Conservation (phyloP, 1,140 invertebrate genomes). For the Oryctes rhinoceros region DNA sequence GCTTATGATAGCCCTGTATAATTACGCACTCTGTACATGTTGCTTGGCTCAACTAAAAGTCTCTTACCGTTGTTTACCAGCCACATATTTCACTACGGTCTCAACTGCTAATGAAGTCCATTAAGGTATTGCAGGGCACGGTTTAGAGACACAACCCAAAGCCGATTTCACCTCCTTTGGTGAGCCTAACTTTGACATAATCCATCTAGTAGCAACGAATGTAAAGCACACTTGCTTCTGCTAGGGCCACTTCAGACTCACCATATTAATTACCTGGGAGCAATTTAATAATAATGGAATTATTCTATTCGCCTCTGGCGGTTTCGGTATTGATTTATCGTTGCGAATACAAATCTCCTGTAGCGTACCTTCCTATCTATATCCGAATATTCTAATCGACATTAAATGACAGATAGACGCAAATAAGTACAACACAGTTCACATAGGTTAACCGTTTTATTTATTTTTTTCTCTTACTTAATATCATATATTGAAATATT, state of each 20-base stretch:
- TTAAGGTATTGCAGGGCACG: slow-evolving; percentile 25
- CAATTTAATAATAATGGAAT: slow-evolving; percentile 22
- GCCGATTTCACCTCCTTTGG: slow-evolving; percentile 18
- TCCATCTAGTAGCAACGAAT: slow-evolving; percentile 15
- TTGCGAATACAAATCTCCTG: too few species aligned
- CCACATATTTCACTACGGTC: slow-evolving; percentile 27
- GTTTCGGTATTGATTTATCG: neutral
- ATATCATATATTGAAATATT: too few species aligned
- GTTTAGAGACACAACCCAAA: slow-evolving; percentile 14
- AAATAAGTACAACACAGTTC: too few species aligned
- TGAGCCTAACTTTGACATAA: slow-evolving; percentile 22
- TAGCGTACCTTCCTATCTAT: too few species aligned
- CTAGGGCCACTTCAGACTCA: neutral
- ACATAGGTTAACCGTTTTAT: too few species aligned
- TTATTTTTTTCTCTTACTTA: too few species aligned
- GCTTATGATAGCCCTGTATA: too few species aligned
- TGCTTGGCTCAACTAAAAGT: neutral
- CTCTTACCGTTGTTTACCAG: slow-evolving; percentile 11
- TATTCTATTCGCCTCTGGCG: neutral
- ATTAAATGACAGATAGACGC: too few species aligned
- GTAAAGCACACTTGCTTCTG: slow-evolving; percentile 23
- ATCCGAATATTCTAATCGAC: too few species aligned
- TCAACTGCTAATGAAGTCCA: slow-evolving; percentile 31
- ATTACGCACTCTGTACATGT: neutral
- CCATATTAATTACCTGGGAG: slow-evolving; percentile 23